A percentile compares a stretch with the other conserved stretches of the same genome.
These are phyloP conservation scores for Orthosia gracilis DNA, from an alignment of 2,888 invertebrate genomes.

Conservation along the genomic window DNA sequence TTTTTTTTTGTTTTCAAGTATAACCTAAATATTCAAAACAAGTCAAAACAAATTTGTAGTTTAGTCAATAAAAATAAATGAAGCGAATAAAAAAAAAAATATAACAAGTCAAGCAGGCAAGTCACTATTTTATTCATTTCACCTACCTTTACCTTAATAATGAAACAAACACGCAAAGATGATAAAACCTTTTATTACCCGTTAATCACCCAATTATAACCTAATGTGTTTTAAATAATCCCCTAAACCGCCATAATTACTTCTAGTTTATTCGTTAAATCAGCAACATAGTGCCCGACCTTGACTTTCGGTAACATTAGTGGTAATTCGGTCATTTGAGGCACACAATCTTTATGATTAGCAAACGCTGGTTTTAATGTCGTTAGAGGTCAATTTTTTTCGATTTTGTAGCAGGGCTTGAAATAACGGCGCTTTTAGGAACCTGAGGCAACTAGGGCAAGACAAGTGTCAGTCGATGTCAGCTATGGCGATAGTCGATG, in stretches of 20 bases:
- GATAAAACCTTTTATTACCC: constrained; percentile 2
- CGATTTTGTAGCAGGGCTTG: background rate
- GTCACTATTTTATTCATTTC: background rate
- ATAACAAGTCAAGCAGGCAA: background rate
- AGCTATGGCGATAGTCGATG: no score
- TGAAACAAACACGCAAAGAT: background rate
- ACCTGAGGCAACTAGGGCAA: no score
- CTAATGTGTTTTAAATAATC: constrained; percentile 52
- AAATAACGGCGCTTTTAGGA: constrained; percentile 4
- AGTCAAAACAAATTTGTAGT: no score
- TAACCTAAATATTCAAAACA: no score
- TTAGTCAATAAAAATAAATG: no score
- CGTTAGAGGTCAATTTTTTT: constrained; percentile 44
- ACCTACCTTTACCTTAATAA: background rate
- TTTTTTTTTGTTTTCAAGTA: no score
- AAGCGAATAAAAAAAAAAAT: background rate
- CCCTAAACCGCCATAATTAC: constrained; percentile 22
- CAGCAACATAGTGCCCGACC: constrained; percentile 26
- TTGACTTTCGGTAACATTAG: constrained; percentile 32
- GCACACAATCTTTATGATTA: constrained; percentile 46
- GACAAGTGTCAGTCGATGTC: no score
- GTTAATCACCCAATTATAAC: constrained; percentile 34
- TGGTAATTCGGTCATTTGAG: constrained; percentile 54
- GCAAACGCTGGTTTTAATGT: constrained; percentile 30
- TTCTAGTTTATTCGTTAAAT: constrained; percentile 31